phyloP scores from a whole-genome alignment of 2,113 vertebrate genomes.

The Nothoprocta pentlandii region DNA sequence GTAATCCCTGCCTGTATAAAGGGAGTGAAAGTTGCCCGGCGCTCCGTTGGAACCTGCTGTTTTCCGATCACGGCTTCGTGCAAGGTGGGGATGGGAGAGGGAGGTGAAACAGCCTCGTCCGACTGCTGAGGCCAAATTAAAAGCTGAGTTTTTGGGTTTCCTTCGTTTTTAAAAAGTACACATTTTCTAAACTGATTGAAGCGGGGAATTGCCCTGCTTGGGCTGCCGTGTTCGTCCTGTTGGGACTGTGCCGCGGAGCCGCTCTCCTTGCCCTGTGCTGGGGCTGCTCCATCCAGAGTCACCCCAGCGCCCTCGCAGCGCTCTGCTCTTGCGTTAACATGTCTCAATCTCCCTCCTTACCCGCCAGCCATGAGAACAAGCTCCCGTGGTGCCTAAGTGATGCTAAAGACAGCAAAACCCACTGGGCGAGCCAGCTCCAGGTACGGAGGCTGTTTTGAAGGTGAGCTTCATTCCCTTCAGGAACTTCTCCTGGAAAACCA shows the following conservation, averaged over 20 bases:
- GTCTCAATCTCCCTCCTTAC: not conserved
- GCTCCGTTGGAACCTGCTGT: not conserved
- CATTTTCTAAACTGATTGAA: not conserved
- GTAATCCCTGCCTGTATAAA: fast-evolving
- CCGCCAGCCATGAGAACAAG: not conserved
- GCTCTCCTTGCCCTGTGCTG: not conserved
- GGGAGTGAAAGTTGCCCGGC: not conserved
- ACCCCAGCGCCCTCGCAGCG: fast-evolving
- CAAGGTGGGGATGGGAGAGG: not conserved
- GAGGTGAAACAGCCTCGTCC: not conserved
- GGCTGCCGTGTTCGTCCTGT: too few relatives aligned
- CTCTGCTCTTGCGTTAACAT: not conserved
- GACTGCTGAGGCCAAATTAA: too few relatives aligned
- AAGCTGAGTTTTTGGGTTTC: not conserved
- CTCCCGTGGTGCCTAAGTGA: fast-evolving
- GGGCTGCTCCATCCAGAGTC: not conserved
- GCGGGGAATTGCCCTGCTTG: not conserved
- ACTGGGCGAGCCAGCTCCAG: not conserved
- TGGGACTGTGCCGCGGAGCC: too few relatives aligned
- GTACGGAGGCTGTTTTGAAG: not conserved
- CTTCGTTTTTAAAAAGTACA: not conserved
- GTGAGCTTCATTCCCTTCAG: not conserved
- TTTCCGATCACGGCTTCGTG: not conserved
- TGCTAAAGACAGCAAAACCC: not conserved
- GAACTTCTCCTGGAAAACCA: not conserved